Evolutionary conservation across 2,888 invertebrate species (phyloP), one percentile per base, ranked within the genome.

Genomic region (Brachyopa scutellaris): DNA sequence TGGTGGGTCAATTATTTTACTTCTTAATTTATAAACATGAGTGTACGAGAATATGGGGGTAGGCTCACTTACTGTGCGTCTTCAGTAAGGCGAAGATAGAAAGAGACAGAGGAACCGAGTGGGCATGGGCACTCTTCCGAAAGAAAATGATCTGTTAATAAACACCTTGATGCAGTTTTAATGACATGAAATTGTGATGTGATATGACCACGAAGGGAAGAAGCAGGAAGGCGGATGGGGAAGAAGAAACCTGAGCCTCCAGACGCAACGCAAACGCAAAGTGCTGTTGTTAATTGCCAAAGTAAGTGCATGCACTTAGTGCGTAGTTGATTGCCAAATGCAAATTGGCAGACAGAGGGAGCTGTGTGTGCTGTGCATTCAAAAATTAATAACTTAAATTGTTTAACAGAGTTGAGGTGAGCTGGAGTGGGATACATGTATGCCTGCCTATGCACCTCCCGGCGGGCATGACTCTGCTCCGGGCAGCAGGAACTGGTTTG

Each of bases 151-250:
- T 82, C 76, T 82, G 82, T 61, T 82, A 82, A 82, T 82, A 82
- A 82, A 82, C 82, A 82, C 82, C 82, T 82, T 77, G 82, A 82
- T 77, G 77, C 70, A 59, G 77, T 82, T 82, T 82, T 82, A 82
- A 82, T 82, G 82, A 82, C 70, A 77, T 74, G 45, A 74, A 80
- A 69, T 74, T 80, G 69, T 55, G 55, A 72, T 67, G 66, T 45
- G 72, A 57, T 51, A 66, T 51, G 36, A 40, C 49, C 49, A 57
- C 19, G 17, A 40, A 11, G 38, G 38, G n/a, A n/a, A n/a, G n/a
- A n/a, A n/a, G n/a, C 2, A 29, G 21, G 19, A 21, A 23, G 45
- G 7, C 3, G 29, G 17, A 42, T 1, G 15, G 5, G 23, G 8
- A 45, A 67, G 19, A 17, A 31, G 5, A n/a, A 11, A n/a, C n/a